phyloP scores from a whole-genome alignment of 1,140 invertebrate genomes.

The Camponotus floridanus region DNA sequence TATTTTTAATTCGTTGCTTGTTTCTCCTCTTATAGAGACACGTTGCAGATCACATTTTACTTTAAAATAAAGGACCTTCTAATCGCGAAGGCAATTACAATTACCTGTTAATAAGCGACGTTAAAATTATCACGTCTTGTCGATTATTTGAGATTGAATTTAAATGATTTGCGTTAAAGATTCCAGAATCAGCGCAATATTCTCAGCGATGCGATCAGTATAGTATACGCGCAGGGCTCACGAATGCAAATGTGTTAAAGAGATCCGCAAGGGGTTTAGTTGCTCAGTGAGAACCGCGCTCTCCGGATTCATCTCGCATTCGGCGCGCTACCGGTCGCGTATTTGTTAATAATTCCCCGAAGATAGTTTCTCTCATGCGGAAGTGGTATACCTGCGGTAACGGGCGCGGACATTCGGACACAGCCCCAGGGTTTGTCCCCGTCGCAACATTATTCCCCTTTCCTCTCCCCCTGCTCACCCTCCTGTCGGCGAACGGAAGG shows the following conservation, averaged over 20 bases:
- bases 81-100: background rate
- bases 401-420: constrained; percentile 58
- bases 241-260: constrained; percentile 52
- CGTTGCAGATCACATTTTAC: too few relatives aligned
- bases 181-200: background rate
- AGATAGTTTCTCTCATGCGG: constrained; percentile 35
- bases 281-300: background rate
- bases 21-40: too few relatives aligned
- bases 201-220: constrained; percentile 3
- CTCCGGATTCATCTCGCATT: constrained; percentile 45
- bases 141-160: background rate
- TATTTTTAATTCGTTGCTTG: background rate
- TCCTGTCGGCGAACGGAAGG: background rate
- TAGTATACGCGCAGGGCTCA: background rate
- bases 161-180: background rate
- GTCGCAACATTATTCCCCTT: constrained; percentile 26
- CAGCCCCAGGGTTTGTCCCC: constrained; percentile 42
- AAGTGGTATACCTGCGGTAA: constrained; percentile 27
- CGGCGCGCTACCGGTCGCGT: constrained; percentile 14
- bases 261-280: background rate
- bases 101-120: background rate
- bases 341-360: constrained; percentile 61
- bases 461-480: background rate
- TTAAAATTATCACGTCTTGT: background rate
- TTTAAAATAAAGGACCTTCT: background rate